Evolutionary conservation across 2,888 invertebrate species (phyloP).

Genomic region (Myathropa florea): DNA sequence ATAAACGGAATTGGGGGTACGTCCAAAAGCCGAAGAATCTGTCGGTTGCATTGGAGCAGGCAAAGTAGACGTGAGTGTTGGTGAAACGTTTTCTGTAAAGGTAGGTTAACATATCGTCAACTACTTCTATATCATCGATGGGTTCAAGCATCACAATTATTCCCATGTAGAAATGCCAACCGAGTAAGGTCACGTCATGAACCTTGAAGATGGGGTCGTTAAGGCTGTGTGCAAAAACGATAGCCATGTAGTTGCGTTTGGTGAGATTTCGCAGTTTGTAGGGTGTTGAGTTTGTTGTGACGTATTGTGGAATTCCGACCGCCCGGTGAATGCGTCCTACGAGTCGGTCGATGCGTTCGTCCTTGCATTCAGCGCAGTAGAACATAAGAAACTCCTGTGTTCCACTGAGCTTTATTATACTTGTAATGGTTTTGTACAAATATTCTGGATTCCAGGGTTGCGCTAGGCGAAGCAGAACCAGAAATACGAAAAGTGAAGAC

Average conservation of each 20-base stretch:
- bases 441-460: constrained; percentile 15
- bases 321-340: neutral
- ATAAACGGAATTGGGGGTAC: constrained; percentile 71
- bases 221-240: constrained; percentile 17
- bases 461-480: neutral
- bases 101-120: constrained; percentile 6
- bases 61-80: constrained; percentile 73
- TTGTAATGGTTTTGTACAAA: neutral
- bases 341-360: constrained; percentile 20
- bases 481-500: neutral
- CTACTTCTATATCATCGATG: constrained; percentile 28
- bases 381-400: constrained; percentile 35
- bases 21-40: constrained; percentile 70
- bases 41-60: constrained; percentile 70
- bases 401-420: neutral
- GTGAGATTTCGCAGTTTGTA: constrained; percentile 17
- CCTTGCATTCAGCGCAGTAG: constrained; percentile 5
- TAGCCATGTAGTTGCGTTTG: constrained; percentile 28
- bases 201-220: constrained; percentile 33
- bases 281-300: constrained; percentile 22
- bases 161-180: constrained; percentile 36
- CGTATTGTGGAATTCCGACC: constrained; percentile 16
- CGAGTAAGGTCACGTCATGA: constrained; percentile 10
- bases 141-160: constrained; percentile 14
- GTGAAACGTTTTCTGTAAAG: constrained; percentile 71